phyloP scores from a whole-genome alignment of 2,888 invertebrate genomes.

The Catocala sponsa region DNA sequence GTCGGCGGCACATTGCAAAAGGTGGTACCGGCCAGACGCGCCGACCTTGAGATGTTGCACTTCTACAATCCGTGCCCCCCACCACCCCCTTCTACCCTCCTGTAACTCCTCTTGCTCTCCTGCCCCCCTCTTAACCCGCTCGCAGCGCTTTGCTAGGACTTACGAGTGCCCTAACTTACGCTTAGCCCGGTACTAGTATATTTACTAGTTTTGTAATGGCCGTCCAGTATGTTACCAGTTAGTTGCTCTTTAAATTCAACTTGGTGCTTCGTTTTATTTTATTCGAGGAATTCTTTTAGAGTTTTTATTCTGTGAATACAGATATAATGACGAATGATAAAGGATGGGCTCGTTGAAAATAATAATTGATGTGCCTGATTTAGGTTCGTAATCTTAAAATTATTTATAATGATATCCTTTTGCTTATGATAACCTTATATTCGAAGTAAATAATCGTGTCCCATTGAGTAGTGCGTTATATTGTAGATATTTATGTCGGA shows the following conservation, averaged over 20 bases:
- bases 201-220: slow-evolving; percentile 45
- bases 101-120: slow-evolving; percentile 16
- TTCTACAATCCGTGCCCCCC: slow-evolving; percentile 51
- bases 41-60: slow-evolving; percentile 79
- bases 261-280: slow-evolving; percentile 18
- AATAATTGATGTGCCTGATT: background rate
- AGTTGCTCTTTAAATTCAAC: slow-evolving; percentile 32
- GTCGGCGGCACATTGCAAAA: slow-evolving; percentile 34
- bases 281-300: background rate
- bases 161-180: slow-evolving; percentile 45
- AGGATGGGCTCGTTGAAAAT: slow-evolving; percentile 7
- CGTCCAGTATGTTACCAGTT: slow-evolving; percentile 26
- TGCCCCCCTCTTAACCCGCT: slow-evolving; percentile 26
- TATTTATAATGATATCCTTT: background rate
- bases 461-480: slow-evolving; percentile 14
- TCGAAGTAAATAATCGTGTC: slow-evolving; percentile 28
- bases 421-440: slow-evolving; percentile 25
- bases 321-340: slow-evolving; percentile 5
- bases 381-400: background rate
- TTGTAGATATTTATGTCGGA: slow-evolving; percentile 16
- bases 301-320: slow-evolving; percentile 9
- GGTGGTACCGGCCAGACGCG: slow-evolving; percentile 59
- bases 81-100: slow-evolving; percentile 16
- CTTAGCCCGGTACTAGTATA: slow-evolving; percentile 31
- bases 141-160: slow-evolving; percentile 48